Percentiles rank a stretch among this genome's conserved stretches.
These are phyloP conservation scores for Pteromalus puparum DNA, from an alignment of 1,140 invertebrate genomes.

Conservation along the genomic window DNA sequence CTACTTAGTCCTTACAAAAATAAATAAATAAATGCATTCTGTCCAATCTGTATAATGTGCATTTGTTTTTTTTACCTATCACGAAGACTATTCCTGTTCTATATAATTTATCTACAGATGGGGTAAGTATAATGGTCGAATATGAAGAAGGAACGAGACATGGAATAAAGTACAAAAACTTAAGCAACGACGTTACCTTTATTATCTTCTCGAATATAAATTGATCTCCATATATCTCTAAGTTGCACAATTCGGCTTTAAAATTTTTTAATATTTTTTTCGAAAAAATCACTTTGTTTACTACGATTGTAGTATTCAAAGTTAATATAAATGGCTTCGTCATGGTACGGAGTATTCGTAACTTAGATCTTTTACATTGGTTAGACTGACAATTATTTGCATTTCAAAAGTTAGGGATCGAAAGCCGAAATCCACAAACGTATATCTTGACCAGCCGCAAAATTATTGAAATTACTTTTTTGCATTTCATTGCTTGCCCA, in stretches of 20 bases:
- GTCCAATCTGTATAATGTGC: conserved; percentile 67
- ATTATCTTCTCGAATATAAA: conserved; percentile 60
- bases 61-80: conserved; percentile 27
- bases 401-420: conserved; percentile 1
- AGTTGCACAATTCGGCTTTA: conserved; percentile 52
- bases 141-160: background rate
- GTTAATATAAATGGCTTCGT: conserved; percentile 31
- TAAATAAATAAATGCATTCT: conserved; percentile 75
- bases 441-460: no score
- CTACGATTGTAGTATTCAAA: conserved; percentile 18
- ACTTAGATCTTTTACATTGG: background rate
- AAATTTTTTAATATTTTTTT: conserved; percentile 25
- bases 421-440: conserved; percentile 2
- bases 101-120: no score
- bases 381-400: conserved; percentile 20
- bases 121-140: no score
- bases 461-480: background rate
- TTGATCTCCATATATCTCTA: conserved; percentile 51
- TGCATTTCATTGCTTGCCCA: no score
- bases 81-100: background rate
- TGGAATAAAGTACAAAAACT: background rate
- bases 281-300: conserved; percentile 23
- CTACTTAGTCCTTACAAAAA: conserved; percentile 71
- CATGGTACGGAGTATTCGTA: conserved; percentile 51
- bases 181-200: conserved; percentile 55